phyloP scores from a whole-genome alignment of 2,113 vertebrate genomes.

The Anhinga anhinga region DNA sequence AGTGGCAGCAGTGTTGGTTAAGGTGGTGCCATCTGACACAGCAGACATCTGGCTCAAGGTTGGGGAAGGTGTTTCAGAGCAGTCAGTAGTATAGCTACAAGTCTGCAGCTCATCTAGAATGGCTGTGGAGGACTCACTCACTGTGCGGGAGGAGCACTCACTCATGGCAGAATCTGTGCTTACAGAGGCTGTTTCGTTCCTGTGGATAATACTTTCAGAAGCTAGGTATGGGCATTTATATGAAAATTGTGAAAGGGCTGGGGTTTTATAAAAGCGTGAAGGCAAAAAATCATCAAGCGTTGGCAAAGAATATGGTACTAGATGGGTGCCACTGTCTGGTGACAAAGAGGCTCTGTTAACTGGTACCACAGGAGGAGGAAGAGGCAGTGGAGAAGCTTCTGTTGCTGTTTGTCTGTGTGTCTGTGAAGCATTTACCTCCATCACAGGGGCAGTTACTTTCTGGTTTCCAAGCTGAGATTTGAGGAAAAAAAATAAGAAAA shows the following conservation, averaged over 20 bases:
- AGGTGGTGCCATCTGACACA: conserved; percentile 77
- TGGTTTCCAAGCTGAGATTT: conserved; percentile 78
- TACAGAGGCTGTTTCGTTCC: conserved; percentile 64
- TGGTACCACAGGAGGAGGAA: conserved; percentile 59
- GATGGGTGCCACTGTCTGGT: conserved; percentile 71
- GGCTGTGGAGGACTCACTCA: conserved; percentile 77
- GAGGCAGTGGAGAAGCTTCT: conserved; percentile 60
- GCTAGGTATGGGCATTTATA: conserved; percentile 38
- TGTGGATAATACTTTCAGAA: not conserved
- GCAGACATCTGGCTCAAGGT: conserved; percentile 85
- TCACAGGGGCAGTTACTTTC: conserved; percentile 71
- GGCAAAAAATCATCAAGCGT: conserved; percentile 56
- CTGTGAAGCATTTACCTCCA: conserved; percentile 76
- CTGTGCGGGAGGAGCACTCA: conserved; percentile 77
- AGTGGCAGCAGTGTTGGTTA: conserved; percentile 78
- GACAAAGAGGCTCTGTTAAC: conserved; percentile 57
- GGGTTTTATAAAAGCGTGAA: conserved; percentile 71
- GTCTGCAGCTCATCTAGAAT: conserved; percentile 85
- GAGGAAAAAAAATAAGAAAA: conserved; percentile 69
- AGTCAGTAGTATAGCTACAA: conserved; percentile 76
- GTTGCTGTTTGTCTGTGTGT: conserved; percentile 71
- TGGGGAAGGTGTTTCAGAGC: conserved; percentile 86
- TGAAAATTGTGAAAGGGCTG: conserved; percentile 61
- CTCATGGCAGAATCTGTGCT: conserved; percentile 82
- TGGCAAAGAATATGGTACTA: conserved; percentile 74